These are phyloP conservation scores for Muricea muricata DNA, from an alignment of 92 coral and sea anemone species.

Conservation along the genomic window DNA sequence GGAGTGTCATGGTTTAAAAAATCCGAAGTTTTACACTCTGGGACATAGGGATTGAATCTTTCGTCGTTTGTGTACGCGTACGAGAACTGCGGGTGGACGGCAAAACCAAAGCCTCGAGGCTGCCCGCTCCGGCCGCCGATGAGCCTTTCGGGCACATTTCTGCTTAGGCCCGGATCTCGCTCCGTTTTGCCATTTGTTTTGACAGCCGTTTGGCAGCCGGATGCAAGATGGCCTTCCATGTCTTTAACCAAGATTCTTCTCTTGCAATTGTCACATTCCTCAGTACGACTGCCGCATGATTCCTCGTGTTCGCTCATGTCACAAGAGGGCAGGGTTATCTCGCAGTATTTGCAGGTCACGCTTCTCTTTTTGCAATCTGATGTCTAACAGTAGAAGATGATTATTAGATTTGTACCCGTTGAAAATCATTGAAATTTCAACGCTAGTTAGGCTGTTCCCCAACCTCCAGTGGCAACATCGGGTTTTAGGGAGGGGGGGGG, in stretches of 20 bases:
- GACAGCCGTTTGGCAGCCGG: slow-evolving; percentile 73
- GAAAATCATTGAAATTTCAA: too few relatives aligned
- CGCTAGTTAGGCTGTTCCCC: too few relatives aligned
- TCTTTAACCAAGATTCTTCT: slow-evolving; percentile 75
- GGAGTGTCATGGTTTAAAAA: neutral
- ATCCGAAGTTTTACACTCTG: neutral
- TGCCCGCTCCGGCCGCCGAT: neutral
- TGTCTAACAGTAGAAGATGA: slow-evolving; percentile 55
- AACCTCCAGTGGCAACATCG: too few relatives aligned
- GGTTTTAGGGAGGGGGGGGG: too few relatives aligned
- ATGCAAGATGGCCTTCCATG: slow-evolving; percentile 67
- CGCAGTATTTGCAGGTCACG: slow-evolving; percentile 80
- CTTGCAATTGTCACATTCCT: slow-evolving; percentile 84
- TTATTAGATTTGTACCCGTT: too few relatives aligned
- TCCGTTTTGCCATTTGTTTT: neutral
- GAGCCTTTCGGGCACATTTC: neutral
- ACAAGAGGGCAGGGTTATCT: slow-evolving; percentile 74
- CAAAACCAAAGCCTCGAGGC: neutral
- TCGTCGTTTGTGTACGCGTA: neutral
- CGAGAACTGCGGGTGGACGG: slow-evolving; percentile 4
- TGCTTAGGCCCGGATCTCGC: neutral
- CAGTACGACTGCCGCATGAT: slow-evolving; percentile 92
- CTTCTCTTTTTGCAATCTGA: slow-evolving; percentile 71
- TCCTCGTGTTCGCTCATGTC: slow-evolving; percentile 82
- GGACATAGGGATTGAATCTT: neutral